These are phyloP conservation scores for Ferdinandea cuprea DNA, from an alignment of 2,888 invertebrate genomes.

Conservation along the genomic window DNA sequence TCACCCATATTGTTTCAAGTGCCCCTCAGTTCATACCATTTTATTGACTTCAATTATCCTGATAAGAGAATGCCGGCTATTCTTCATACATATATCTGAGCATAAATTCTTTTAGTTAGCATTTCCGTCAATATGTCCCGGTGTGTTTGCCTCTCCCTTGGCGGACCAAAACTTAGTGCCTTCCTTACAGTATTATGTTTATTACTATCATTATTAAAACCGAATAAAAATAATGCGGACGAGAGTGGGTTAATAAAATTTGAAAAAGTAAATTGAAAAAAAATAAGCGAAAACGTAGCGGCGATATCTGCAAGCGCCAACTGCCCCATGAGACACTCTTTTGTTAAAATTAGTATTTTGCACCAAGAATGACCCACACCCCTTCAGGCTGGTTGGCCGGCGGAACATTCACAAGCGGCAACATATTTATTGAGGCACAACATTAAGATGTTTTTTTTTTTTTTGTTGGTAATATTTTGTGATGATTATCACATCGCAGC, in stretches of 20 bases:
- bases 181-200: slow-evolving; percentile 32
- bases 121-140: slow-evolving; percentile 22
- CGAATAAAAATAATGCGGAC: slow-evolving; percentile 41
- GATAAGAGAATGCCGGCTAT: slow-evolving; percentile 31
- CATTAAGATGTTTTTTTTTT: slow-evolving; percentile 35
- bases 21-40: slow-evolving; percentile 27
- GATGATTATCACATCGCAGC: slow-evolving; percentile 63
- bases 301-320: slow-evolving; percentile 46
- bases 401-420: slow-evolving; percentile 35
- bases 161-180: slow-evolving; percentile 1
- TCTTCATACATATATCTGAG: slow-evolving; percentile 1
- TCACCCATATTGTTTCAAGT: slow-evolving; percentile 33
- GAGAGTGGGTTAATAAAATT: slow-evolving; percentile 34
- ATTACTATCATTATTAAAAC: slow-evolving; percentile 51
- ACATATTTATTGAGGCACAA: slow-evolving; percentile 56
- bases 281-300: slow-evolving; percentile 1
- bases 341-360: slow-evolving; percentile 51
- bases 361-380: slow-evolving; percentile 19
- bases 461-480: slow-evolving; percentile 55
- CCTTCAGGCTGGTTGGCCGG: not conserved
- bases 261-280: slow-evolving; percentile 32
- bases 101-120: slow-evolving; percentile 13
- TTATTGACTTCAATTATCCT: slow-evolving; percentile 58
- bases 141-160: not conserved
- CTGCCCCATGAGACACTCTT: slow-evolving; percentile 6